Base-by-base conservation (phyloP, 1,140 invertebrate genomes). In the Uloborus diversus region DNA sequence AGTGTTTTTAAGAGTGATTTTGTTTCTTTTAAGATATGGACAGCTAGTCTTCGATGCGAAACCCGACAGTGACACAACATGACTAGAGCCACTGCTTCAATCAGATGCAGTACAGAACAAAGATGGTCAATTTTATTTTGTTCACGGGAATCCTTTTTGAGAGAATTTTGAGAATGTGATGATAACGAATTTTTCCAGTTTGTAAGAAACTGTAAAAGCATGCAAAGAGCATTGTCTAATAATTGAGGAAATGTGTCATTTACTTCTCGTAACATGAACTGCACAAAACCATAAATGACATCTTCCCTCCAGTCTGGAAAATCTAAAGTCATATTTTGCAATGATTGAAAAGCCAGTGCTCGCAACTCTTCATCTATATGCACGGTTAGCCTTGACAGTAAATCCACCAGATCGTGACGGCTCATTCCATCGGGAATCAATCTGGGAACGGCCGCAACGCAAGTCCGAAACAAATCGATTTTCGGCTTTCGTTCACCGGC, bases 221-320 rank as follows among this genome's bases (percentile, higher is more conserved):
- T 96, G 61, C 96, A 90, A 2, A 99, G 89, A n/a, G 95, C 94
- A 85, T 96, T 96, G 85, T 99, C 98, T 9, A 99, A 89, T 25
- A 99, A 89, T 85, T 95, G 94, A 7, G 84, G 85, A 27, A 92
- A 92, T 14, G 93, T 95, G 85, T 98, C 96, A 84, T 92, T 90
- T 53, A 99, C 94, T 86, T 99, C 96, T 83, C 94, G 92, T 42
- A 94, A 92, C 20, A 99, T 89, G 88, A 99, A 99, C 87, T 97
- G 95, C 1, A 97, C 94, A 87, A 98, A 97, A 17, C 96, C 94
- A 89, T 90, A 92, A 23, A 99, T 89, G 17, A 99, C 96, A 86
- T 98, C 96, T 86, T 99, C 95, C 84, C 97, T 89, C 97, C 97
- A 99, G 83, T 97, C 94, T 17, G 95, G 92, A 86, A 99, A 99